These are phyloP conservation scores for Pristionchus japonicus DNA, from an alignment of 2,888 invertebrate genomes.

Conservation along the genomic window DNA sequence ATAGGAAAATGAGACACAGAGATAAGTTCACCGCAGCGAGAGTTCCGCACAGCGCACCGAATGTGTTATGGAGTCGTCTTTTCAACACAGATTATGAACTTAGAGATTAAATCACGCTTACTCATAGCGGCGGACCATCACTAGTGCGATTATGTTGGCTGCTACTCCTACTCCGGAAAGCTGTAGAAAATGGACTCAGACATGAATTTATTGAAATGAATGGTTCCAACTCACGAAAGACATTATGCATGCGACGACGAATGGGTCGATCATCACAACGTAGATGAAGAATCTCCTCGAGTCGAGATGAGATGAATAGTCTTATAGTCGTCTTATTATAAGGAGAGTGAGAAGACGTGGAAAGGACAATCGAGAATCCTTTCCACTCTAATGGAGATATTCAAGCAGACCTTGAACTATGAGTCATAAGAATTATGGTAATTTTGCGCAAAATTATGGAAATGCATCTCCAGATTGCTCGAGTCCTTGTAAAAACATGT, in stretches of 20 bases:
- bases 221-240: neutral
- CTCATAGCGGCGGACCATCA: neutral
- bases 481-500: too few species aligned
- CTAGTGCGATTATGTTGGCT: neutral
- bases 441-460: too few species aligned
- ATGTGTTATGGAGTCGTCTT: neutral
- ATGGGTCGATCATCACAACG: neutral
- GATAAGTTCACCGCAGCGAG: neutral
- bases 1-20: neutral
- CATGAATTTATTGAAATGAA: neutral
- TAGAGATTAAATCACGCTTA: neutral
- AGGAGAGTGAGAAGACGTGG: neutral
- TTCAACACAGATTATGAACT: neutral
- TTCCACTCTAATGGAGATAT: neutral
- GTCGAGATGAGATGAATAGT: neutral
- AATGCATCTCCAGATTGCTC: too few species aligned
- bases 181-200: neutral
- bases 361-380: neutral
- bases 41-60: neutral
- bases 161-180: neutral
- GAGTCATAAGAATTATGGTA: too few species aligned
- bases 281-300: too few species aligned
- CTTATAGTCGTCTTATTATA: neutral
- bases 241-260: neutral
- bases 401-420: neutral